Base-by-base conservation (phyloP, 2,888 invertebrate species). In the Hydraecia micacea region DNA sequence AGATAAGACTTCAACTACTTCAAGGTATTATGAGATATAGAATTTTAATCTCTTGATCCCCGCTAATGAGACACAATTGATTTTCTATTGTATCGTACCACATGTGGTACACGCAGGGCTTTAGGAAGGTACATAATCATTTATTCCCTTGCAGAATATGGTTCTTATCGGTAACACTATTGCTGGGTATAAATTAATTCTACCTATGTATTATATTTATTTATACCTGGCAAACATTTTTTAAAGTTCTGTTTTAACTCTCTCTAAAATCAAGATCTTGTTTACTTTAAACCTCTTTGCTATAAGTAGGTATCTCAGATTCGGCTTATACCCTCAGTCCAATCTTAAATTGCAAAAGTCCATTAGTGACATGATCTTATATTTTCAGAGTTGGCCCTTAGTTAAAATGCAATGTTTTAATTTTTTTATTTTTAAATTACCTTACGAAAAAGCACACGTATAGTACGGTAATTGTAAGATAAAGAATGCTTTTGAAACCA, bases 131-230 rank as follows among this genome's bases (percentile, higher is more conserved):
- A 25, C 13, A 2, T n/a, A 6, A 39, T 46, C n/a, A n/a, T 69
- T 46, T 75, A 75, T 77, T 62, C 11, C 21, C 11, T 42, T 63
- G 52, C 52, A 77, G 49, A 62, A 39, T 39, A 49, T 25, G 3
- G 28, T 25, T 75, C 2, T 36, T 28, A 52, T 25, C 25, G 9
- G 3, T 6, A 39, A 18, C 6, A 49, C 13, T 18, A n/a, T 49
- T 13, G 49, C 21, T 13, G 13, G 28, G 28, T 42, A 67, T 46
- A 4, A 28, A 28, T 42, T 1, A 68, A 46, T 21, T 28, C 21
- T 46, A 25, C 13, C 1, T 36, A 55, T 15, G 32, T 69, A 49
- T 46, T 69, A 49, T 46, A 52, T 21, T 52, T 52, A 52, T 15
- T 25, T 11, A 32, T 36, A 49, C 7, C 39, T 25, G 21, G 9